A percentile compares a stretch with the other conserved stretches of the same genome.
Conservation (phyloP, 2,888 invertebrate species). For the Polyploca ridens region DNA sequence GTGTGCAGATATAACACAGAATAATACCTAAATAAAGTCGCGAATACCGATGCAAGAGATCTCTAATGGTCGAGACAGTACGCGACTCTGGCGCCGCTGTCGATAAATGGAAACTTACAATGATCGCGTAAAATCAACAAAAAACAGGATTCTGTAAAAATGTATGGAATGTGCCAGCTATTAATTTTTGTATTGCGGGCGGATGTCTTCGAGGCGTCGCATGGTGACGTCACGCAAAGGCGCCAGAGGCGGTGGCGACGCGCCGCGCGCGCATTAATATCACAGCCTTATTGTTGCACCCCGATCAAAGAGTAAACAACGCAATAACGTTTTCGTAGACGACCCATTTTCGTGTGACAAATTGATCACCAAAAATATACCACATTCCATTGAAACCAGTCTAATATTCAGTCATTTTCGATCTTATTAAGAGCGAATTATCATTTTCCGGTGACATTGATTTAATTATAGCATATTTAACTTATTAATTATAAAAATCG, state of each 20-base stretch:
- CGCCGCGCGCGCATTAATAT: constrained; percentile 47
- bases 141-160: constrained; percentile 65
- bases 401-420: constrained; percentile 27
- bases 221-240: constrained; percentile 55
- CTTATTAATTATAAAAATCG: constrained; percentile 15
- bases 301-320: constrained; percentile 41
- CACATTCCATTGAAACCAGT: constrained; percentile 48
- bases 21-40: not conserved
- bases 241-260: constrained; percentile 51
- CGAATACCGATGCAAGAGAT: not conserved
- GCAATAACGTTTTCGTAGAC: constrained; percentile 30
- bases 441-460: constrained; percentile 39
- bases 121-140: constrained; percentile 48
- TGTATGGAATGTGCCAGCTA: constrained; percentile 69
- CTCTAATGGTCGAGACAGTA: constrained; percentile 1
- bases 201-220: constrained; percentile 51
- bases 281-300: constrained; percentile 39
- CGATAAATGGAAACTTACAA: constrained; percentile 42
- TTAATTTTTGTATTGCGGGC: constrained; percentile 65
- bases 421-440: constrained; percentile 40
- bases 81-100: constrained; percentile 49
- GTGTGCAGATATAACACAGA: not conserved
- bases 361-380: constrained; percentile 36
- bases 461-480: constrained; percentile 27
- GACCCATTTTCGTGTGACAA: constrained; percentile 38